Percentiles rank a stretch among this genome's conserved stretches.
These are phyloP conservation scores for Meriones psammophilus DNA, from an alignment of 2,797 vertebrate species.

Conservation along the genomic window DNA sequence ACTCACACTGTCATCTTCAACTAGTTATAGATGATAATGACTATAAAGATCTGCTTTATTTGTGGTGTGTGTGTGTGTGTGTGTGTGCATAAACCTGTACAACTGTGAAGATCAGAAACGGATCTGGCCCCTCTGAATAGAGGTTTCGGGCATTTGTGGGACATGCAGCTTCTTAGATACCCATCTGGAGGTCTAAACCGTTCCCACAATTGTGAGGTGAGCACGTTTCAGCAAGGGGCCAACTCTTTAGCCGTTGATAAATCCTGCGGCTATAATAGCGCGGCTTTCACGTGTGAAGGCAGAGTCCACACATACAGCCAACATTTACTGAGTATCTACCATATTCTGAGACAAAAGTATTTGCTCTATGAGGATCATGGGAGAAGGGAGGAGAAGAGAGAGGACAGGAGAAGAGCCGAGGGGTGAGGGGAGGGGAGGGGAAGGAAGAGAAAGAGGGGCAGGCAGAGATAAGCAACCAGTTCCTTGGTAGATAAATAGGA, in stretches of 20 bases:
- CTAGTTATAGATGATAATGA: neutral
- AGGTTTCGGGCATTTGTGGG: neutral
- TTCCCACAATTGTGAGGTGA: neutral
- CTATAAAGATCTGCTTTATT: neutral
- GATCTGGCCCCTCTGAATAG: neutral
- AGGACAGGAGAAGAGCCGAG: no score
- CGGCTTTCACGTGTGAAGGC: neutral
- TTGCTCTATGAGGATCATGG: neutral
- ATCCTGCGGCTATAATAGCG: no score
- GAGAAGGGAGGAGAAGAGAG: no score
- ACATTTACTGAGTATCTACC: neutral
- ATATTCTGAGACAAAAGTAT: neutral
- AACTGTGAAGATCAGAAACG: neutral
- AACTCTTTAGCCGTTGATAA: neutral
- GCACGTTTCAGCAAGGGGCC: neutral
- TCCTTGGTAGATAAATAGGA: conserved; percentile 25
- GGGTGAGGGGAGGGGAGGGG: fast-evolving
- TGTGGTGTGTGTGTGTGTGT: neutral
- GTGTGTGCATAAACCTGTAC: neutral
- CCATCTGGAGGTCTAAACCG: neutral
- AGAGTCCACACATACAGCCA: neutral
- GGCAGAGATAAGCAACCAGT: neutral
- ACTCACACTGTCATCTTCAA: neutral
- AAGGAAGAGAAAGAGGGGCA: neutral
- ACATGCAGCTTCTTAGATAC: neutral